Conservation (phyloP, 2,888 invertebrate species). For the Metopia argyrocephala region DNA sequence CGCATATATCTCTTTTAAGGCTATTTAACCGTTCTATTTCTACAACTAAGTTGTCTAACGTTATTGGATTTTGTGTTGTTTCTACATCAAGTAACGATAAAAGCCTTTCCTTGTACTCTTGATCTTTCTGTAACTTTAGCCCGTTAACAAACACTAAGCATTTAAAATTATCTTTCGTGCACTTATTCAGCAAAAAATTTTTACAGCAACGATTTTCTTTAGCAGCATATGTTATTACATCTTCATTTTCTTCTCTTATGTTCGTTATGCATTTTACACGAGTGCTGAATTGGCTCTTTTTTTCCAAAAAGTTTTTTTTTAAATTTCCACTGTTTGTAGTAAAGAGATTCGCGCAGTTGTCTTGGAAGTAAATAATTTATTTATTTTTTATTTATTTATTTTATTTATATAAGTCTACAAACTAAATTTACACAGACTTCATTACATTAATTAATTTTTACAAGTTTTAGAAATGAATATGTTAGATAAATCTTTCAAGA, state of each 20-base stretch:
- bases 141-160: slow-evolving; percentile 7
- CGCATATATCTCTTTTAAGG: neutral
- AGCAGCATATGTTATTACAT: slow-evolving; percentile 1
- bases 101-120: neutral
- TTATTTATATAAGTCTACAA: too few species aligned
- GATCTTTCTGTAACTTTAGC: neutral
- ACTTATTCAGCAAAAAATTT: too few species aligned
- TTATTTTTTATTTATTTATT: too few species aligned
- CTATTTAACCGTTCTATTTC: neutral
- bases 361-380: slow-evolving; percentile 24
- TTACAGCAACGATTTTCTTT: neutral
- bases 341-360: slow-evolving; percentile 16
- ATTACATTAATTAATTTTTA: too few species aligned
- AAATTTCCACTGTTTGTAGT: neutral
- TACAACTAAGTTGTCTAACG: neutral
- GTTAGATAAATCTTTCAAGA: too few species aligned
- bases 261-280: neutral
- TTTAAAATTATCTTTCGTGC: neutral
- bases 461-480: too few species aligned
- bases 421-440: too few species aligned
- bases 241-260: neutral
- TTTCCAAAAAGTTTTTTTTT: neutral
- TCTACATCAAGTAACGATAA: neutral
- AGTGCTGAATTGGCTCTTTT: slow-evolving; percentile 5
- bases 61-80: neutral